Evolutionary conservation across 2,797 vertebrate genomes (phyloP).

Genomic region (Erpetoichthys calabaricus): DNA sequence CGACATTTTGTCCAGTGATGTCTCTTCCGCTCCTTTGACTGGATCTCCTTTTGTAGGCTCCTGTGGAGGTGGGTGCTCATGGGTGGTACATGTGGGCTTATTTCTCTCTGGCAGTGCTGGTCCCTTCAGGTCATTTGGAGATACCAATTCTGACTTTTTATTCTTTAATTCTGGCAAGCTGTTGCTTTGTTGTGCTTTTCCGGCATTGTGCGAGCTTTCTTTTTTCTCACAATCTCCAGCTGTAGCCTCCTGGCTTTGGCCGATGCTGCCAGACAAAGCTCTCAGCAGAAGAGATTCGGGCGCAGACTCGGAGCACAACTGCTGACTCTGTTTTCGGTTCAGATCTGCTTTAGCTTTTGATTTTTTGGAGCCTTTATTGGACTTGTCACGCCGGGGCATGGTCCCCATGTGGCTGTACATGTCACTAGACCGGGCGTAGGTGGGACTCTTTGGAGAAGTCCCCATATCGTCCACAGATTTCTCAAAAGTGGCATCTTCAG

Average conservation of each 20-base stretch:
- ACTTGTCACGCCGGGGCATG: constrained; percentile 61
- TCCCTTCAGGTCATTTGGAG: background rate
- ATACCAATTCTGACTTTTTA: background rate
- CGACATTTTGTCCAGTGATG: too few species aligned
- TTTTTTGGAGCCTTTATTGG: constrained; percentile 32
- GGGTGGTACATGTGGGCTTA: background rate
- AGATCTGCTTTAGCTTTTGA: constrained; percentile 25
- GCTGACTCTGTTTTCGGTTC: constrained; percentile 35
- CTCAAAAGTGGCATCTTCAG: constrained; percentile 22
- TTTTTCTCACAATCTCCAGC: too few species aligned
- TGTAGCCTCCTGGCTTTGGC: background rate
- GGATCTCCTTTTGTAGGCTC: too few species aligned
- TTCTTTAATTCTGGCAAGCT: background rate
- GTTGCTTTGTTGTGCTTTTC: background rate
- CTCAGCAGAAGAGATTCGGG: constrained; percentile 7
- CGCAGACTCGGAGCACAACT: constrained; percentile 19
- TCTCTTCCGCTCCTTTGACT: too few species aligned
- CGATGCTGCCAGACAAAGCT: constrained; percentile 13
- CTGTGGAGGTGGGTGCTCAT: too few species aligned
- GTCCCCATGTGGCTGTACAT: constrained; percentile 83
- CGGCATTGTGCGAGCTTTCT: too few species aligned
- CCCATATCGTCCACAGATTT: constrained; percentile 61
- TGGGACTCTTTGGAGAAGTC: constrained; percentile 47
- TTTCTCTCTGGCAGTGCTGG: background rate
- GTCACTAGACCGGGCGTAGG: constrained; percentile 68